Conservation (phyloP, 2,888 invertebrate species). For the Cataglyphis rosenhaueri region DNA sequence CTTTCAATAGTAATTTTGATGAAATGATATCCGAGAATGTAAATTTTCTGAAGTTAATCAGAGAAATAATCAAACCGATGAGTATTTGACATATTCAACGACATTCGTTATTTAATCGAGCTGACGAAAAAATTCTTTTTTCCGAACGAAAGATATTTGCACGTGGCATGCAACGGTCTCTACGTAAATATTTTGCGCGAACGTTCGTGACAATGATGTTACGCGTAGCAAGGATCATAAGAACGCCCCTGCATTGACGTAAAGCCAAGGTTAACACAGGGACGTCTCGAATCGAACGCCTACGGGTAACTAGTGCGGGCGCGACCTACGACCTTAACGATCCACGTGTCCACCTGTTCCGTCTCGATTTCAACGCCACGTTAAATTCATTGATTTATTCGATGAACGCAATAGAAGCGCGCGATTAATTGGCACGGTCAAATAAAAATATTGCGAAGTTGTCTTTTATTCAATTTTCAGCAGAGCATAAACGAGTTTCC, state of each 20-base stretch:
- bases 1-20: not conserved
- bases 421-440: conserved; percentile 19
- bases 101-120: conserved; percentile 38
- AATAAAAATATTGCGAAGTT: conserved; percentile 8
- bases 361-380: conserved; percentile 25
- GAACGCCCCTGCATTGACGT: conserved; percentile 78
- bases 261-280: conserved; percentile 75
- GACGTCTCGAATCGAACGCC: conserved; percentile 74
- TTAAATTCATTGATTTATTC: conserved; percentile 39
- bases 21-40: not conserved
- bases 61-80: not conserved
- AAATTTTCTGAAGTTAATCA: not conserved
- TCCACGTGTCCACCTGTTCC: conserved; percentile 66
- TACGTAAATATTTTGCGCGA: conserved; percentile 68
- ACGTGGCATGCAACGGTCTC: conserved; percentile 57
- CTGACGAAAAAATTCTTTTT: not conserved
- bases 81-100: not conserved
- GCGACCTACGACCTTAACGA: conserved; percentile 63
- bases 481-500: not conserved
- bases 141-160: conserved; percentile 51
- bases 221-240: conserved; percentile 67
- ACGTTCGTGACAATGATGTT: conserved; percentile 72
- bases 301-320: conserved; percentile 66
- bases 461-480: not conserved
- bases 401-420: not conserved